Evolutionary conservation across 2,888 invertebrate genomes (phyloP).

Genomic region (Linnaemya tessellans): DNA sequence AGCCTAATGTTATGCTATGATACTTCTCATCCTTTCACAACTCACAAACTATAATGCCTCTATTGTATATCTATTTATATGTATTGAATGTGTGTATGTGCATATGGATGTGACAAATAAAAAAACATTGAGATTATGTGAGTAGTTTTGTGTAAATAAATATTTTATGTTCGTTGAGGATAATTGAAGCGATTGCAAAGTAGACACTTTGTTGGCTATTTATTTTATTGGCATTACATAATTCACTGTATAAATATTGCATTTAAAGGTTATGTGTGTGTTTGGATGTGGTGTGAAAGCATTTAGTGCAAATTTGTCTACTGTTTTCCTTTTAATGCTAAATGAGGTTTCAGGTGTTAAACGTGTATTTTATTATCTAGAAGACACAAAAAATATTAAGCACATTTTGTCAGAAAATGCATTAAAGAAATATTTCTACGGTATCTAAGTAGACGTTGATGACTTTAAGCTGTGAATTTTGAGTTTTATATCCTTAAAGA

Average conservation of each 20-base stretch:
- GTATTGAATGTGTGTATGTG: no score
- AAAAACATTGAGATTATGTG: neutral
- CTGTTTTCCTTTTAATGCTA: conserved; percentile 20
- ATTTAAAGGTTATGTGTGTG: neutral
- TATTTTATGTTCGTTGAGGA: conserved; percentile 56
- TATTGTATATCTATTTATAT: no score
- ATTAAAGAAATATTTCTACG: no score
- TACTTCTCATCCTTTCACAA: no score
- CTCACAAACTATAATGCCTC: no score
- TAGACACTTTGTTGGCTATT: conserved; percentile 42
- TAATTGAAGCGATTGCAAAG: conserved; percentile 63
- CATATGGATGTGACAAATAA: neutral
- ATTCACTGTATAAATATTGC: conserved; percentile 50
- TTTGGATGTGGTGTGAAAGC: neutral
- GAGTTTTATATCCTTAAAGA: no score
- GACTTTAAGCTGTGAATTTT: no score
- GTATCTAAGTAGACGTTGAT: no score
- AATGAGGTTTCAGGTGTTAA: conserved; percentile 41
- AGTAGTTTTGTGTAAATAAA: conserved; percentile 45
- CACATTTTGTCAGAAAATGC: no score
- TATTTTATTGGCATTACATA: conserved; percentile 47
- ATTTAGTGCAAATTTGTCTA: neutral
- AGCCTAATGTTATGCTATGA: no score
- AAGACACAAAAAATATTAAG: conserved; percentile 23
- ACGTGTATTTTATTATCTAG: conserved; percentile 12